Evolutionary conservation across 2,888 invertebrate genomes (phyloP).

Genomic region (Scaeva pyrastri): DNA sequence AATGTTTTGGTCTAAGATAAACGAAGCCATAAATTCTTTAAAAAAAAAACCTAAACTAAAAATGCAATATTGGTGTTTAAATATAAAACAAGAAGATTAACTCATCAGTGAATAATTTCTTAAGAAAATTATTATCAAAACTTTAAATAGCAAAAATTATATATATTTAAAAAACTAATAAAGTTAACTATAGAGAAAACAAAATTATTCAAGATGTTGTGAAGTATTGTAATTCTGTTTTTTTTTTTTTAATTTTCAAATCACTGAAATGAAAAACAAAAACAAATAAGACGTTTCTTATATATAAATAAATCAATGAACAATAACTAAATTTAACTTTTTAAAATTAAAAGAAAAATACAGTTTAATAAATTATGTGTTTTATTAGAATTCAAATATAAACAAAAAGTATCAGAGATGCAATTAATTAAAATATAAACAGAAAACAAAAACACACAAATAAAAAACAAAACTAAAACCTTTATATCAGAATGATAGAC

Average conservation of each 20-base stretch:
- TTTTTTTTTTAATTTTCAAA: slow-evolving; percentile 33
- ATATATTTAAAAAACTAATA: slow-evolving; percentile 59
- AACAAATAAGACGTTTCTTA: slow-evolving; percentile 12
- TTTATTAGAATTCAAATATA: slow-evolving; percentile 16
- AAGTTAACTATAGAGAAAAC: slow-evolving; percentile 58
- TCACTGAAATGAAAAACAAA: slow-evolving; percentile 39
- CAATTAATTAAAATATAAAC: neutral
- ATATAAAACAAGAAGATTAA: slow-evolving; percentile 18
- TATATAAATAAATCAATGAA: slow-evolving; percentile 62
- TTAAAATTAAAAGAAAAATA: slow-evolving; percentile 23
- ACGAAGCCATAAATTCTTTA: slow-evolving; percentile 31
- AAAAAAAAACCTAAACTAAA: slow-evolving; percentile 1
- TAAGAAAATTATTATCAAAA: slow-evolving; percentile 54
- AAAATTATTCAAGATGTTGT: slow-evolving; percentile 71
- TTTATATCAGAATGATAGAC: slow-evolving; percentile 32
- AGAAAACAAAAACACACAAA: neutral
- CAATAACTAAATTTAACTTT: slow-evolving; percentile 67
- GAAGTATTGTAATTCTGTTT: slow-evolving; percentile 62
- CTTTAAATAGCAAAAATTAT: slow-evolving; percentile 45
- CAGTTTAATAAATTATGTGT: slow-evolving; percentile 28
- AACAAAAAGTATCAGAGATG: slow-evolving; percentile 28
- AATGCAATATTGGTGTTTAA: slow-evolving; percentile 69
- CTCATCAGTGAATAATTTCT: slow-evolving; percentile 19
- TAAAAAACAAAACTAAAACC: neutral
- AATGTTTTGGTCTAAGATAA: slow-evolving; percentile 27